These are phyloP conservation scores for Adelges cooleyi DNA, from an alignment of 1,140 invertebrate species.

Conservation along the genomic window DNA sequence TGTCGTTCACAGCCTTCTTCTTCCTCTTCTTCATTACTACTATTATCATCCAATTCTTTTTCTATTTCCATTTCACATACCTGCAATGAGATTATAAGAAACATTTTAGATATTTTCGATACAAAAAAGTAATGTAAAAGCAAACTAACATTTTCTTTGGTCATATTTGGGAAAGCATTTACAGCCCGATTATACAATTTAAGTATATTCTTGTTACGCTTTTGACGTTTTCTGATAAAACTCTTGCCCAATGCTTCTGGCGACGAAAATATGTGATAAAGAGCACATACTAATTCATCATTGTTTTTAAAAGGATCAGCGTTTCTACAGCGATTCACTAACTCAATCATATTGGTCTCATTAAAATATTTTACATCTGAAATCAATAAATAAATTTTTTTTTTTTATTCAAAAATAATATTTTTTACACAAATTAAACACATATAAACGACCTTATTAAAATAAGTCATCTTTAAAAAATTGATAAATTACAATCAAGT, in stretches of 20 bases:
- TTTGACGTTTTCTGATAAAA: conserved; percentile 42
- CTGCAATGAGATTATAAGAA: neutral
- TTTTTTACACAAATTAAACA: too few species aligned
- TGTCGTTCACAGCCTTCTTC: conserved; percentile 4
- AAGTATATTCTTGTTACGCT: neutral
- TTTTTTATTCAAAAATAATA: too few species aligned
- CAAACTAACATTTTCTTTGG: conserved; percentile 49
- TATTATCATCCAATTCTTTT: conserved; percentile 71
- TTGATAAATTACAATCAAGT: too few species aligned
- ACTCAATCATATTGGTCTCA: conserved; percentile 50
- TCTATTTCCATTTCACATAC: conserved; percentile 57
- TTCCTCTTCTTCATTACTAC: conserved; percentile 38
- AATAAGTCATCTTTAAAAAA: too few species aligned
- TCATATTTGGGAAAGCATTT: conserved; percentile 40
- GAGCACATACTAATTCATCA: conserved; percentile 51
- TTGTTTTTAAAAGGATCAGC: conserved; percentile 37
- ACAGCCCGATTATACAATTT: conserved; percentile 39
- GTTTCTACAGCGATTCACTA: conserved; percentile 49
- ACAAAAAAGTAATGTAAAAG: neutral
- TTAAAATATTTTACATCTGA: conserved; percentile 41
- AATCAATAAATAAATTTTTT: too few species aligned
- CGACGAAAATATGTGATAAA: conserved; percentile 60
- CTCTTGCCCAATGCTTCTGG: conserved; percentile 56
- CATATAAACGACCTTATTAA: too few species aligned
- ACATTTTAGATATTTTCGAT: neutral